Base-by-base conservation (phyloP, 2,888 invertebrate species). In the Kuschelorhynchus macadamiae region DNA sequence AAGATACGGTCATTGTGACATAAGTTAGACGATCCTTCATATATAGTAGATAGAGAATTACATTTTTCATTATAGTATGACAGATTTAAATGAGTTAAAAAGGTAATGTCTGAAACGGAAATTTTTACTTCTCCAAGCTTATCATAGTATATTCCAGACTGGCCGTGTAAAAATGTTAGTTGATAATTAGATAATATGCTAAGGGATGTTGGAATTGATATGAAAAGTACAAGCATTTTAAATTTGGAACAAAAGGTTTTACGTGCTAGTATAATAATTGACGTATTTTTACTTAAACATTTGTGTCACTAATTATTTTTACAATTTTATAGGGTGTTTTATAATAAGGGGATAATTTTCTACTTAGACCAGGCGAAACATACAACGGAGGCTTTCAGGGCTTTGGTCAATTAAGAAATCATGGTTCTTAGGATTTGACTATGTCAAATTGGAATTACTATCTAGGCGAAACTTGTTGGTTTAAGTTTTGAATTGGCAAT, bases 241-340 rank as follows among this genome's bases (percentile, higher is more conserved):
- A 32, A 53, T 33, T 17, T 39, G 25, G 16, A 39, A 53, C 53
- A 53, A 53, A 36, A 53, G 39, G 36, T 53, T 50, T 50, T 32
- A 50, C 14, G 25, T 12, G 30, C 5, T 46, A 3, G 50, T 20
- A 25, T 49, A 18, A 33, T 20, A 33, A 33, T 33, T 53, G 8
- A 36, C 33, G 32, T 53, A 53, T 33, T 33, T 33, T 8, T 3
- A 53, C 17, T 53, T 53, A 8, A 4, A 33, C 53, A 2, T 33
- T 36, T 3, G 32, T 5, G 14, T 53, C 33, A 3, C 2, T 2
- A 36, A 33, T 33, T 8, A 53, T 16, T 53, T 53, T 36, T 8
- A 12, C 33, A 9, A 39, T 36, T 18, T 18, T 53, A 53, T 12
- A 53, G 4, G 53, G 11, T 5, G 8, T 36, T 53, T 53, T 53